Evolutionary conservation across 2,888 invertebrate genomes (phyloP), one percentile per base, ranked within the genome.

Genomic region (Leptinotarsa haldemani): DNA sequence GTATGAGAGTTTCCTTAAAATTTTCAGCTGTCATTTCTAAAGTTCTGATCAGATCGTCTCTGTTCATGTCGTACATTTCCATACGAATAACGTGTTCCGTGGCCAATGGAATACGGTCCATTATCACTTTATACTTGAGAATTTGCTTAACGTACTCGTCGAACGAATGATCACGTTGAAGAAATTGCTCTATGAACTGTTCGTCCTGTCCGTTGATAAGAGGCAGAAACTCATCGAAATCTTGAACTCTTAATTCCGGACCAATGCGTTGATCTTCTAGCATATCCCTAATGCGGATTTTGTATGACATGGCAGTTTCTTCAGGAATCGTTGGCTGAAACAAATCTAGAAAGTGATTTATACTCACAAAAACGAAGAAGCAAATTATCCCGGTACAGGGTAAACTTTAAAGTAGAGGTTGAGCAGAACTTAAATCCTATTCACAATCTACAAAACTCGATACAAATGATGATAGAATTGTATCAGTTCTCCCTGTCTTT

Each of bases 51-150:
- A 97, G 88, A 70, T 94, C 94, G 65, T 90, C 92, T 71, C 97
- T 91, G 86, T 95, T 93, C 85, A 97, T 93, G 83, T 95, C 93
- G 85, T 95, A 98, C 88, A 97, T 91, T 12, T 96, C 96, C 83
- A 95, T 92, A 20, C 93, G 91, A 20, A 94, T 90, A 0, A 93
- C 93, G 74, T 92, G 91, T 79, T 92, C 90, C 47, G 91, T 86
- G 81, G 88, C 81, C 67, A 88, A 74, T 1, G 92, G 91, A 74
- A 94, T 92, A 73, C 90, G 90, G 69, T 89, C 89, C 61, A 91
- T 90, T 25, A 93, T 73, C 18, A 52, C 52, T 64, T 74, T 90
- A 80, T 92, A 94, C 78, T 90, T 90, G 4, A 90, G 87, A 4
- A 94, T 89, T 80, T 91, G 89, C 0, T 86, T 88, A 58, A 90